Base-by-base conservation (phyloP, 2,797 vertebrate species). In the Cossypha niveicapilla region DNA sequence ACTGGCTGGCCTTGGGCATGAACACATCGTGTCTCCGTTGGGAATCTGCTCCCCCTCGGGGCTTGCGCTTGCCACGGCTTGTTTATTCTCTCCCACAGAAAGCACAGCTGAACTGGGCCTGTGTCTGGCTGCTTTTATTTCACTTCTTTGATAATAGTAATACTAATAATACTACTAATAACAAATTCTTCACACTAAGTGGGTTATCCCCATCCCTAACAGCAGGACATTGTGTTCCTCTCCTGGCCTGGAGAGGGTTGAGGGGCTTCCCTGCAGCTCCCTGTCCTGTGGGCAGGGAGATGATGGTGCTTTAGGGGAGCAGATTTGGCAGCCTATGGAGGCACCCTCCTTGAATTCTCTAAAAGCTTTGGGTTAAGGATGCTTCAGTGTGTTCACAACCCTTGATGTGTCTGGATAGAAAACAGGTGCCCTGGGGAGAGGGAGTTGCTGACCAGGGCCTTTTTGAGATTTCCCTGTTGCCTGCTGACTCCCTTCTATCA, bases 51-150 rank as follows among this genome's bases (percentile, higher is more conserved):
- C 39, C 37, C 35, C 19, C 25, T 30, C 0, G 3, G 78, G 77
- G 79, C 84, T 96, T 11, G 4, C 0, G 9, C 91, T 93, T 92
- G 82, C 88, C 7, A 34, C 1, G 2, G 56, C 76, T 90, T 97
- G 90, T 96, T 97, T 96, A 92, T 96, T 91, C 94, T 96, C 95
- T 96, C 93, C 95, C 70, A 79, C 65, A 34, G 93, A 96, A 93
- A 76, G 73, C 67, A 23, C 75, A 75, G 92, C 77, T 95, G 88
- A 95, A 67, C 85, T 72, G 86, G 71, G 77, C 85, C 82, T 63
- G 6, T 6, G 53, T 79, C 85, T 95, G 88, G 72, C 88, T 94
- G 62, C 72, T 78, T 92, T 93, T 92, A 93, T 90, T 95, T 90
- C 63, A 86, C 45, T 39, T 51, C 81, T 94, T 74, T 56, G 78